Evolutionary conservation across 2,113 vertebrate genomes (phyloP).

Genomic region (Oncorhynchus clarkii): DNA sequence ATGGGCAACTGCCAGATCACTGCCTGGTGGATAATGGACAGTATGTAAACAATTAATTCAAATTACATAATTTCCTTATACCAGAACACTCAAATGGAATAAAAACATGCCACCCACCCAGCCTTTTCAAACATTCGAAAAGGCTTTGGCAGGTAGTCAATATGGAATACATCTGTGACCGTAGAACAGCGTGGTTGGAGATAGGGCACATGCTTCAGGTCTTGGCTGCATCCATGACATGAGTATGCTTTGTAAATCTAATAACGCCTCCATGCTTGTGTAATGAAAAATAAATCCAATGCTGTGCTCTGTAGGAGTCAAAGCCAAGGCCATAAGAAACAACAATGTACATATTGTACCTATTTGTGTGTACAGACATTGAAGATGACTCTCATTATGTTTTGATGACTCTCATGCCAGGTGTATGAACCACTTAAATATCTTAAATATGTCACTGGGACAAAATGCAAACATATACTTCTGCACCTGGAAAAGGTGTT

Average conservation of each 20-base stretch:
- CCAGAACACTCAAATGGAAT: constrained; percentile 11
- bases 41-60: constrained; percentile 23
- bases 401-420: too few species aligned
- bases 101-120: constrained; percentile 1
- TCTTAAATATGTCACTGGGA: background rate
- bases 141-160: background rate
- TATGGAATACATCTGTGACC: background rate
- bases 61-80: constrained; percentile 34
- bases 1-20: constrained; percentile 42
- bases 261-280: background rate
- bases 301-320: background rate
- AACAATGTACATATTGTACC: background rate
- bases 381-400: too few species aligned
- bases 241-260: background rate
- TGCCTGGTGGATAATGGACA: constrained; percentile 14
- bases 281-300: background rate
- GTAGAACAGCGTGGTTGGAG: background rate
- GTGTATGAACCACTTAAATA: constrained; percentile 8
- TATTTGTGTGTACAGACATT: background rate
- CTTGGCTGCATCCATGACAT: background rate
- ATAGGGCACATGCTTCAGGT: background rate
- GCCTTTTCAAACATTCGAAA: background rate
- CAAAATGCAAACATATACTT: constrained; percentile 9
- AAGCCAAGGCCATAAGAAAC: background rate
- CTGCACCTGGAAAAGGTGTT: constrained; percentile 30